Evolutionary conservation across 1,140 invertebrate genomes (phyloP).

Genomic region (Zaprionus davidi): DNA sequence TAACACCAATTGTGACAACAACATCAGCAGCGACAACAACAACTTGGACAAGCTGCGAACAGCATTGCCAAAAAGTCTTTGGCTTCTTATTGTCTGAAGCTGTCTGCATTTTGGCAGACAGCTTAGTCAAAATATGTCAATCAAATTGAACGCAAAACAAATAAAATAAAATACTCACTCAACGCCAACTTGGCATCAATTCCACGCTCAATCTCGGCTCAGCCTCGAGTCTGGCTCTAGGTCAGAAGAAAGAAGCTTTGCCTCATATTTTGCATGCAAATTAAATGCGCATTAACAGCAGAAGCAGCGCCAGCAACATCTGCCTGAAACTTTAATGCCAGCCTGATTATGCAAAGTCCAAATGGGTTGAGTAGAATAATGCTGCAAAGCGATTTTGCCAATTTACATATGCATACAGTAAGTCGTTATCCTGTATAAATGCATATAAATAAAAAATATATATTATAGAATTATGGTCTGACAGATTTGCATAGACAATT

Average conservation of each 20-base stretch:
- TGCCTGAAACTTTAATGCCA: conserved; percentile 60
- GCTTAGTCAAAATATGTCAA: conserved; percentile 79
- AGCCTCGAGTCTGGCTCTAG: conserved; percentile 10
- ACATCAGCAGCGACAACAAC: not conserved
- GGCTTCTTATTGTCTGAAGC: conserved; percentile 45
- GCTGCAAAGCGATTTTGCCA: conserved; percentile 40
- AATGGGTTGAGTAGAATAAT: conserved; percentile 50
- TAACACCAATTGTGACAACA: conserved; percentile 46
- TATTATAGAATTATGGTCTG: conserved; percentile 8
- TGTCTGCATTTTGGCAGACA: conserved; percentile 61
- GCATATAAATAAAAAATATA: not conserved
- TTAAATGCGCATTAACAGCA: conserved; percentile 66
- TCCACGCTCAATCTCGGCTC: conserved; percentile 8
- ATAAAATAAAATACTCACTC: conserved; percentile 46
- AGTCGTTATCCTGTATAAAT: not conserved
- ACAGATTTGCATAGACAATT: conserved; percentile 19
- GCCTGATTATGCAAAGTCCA: conserved; percentile 64
- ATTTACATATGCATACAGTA: conserved; percentile 53
- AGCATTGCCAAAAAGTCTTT: conserved; percentile 43
- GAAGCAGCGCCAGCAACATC: conserved; percentile 10
- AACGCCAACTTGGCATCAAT: conserved; percentile 21
- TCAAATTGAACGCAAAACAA: conserved; percentile 58
- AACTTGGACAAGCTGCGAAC: conserved; percentile 41
- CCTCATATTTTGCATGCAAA: conserved; percentile 66
- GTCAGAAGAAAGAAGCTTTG: conserved; percentile 31